Evolutionary conservation across 1,140 invertebrate genomes (phyloP), one percentile per base, ranked within the genome.

Genomic region (Zaprionus africanus): DNA sequence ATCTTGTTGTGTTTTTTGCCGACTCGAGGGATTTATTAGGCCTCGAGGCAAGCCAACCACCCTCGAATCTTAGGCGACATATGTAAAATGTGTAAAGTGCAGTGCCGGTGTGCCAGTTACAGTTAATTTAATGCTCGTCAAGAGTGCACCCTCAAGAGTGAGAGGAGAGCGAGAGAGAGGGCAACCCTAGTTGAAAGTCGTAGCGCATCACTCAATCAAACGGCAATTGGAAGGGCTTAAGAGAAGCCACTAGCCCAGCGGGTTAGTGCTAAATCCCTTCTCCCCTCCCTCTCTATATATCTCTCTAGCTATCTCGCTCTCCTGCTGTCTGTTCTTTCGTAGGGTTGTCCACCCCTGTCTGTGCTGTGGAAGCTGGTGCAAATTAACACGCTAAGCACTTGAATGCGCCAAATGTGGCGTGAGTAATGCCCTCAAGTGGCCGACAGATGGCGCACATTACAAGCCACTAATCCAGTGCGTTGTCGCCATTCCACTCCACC

Each of bases 41-140:
- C 54, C 38, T 57, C n/a, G 22, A 70, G 64, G 9, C 34, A 36
- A 24, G 26, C 15, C 58, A 65, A 63, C 57, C 62, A 63, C 19
- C 53, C 34, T 34, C 67, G 61, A 53, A 53, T 65, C 61, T 78
- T 61, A 71, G 72, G 86, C 78, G 86, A 90, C 86, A 90, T 90
- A 90, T 90, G 86, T 90, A 90, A 90, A 90, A 90, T 90, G 86
- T 90, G 86, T 90, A 90, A 90, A 90, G 86, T 90, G 86, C 86
- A 90, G 63, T 31, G 11, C 5, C 13, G 17, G 34, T 28, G 28
- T 86, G 82, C 82, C 82, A 81, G 83, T 82, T 88, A 88, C 85
- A 88, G 84, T 90, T 90, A 90, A 90, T 90, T 90, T 87, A 90
- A 90, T 90, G 82, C 87, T 90, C 85, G 73, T 90, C 85, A 90